Evolutionary conservation across 2,888 invertebrate genomes (phyloP).

Genomic region (Leptodirus hochenwartii): DNA sequence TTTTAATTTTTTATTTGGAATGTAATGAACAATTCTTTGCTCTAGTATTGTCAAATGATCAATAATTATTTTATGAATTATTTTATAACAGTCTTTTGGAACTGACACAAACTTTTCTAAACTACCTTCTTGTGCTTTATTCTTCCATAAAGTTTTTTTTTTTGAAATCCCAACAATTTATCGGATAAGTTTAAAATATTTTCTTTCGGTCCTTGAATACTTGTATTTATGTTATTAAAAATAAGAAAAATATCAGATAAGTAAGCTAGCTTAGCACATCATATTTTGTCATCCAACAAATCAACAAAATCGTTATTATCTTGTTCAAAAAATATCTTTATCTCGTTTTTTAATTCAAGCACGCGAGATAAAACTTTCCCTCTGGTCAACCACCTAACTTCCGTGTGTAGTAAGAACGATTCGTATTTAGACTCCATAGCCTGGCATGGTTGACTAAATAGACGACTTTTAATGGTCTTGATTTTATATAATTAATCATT

Average conservation of each 20-base stretch:
- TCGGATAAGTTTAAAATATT: no score
- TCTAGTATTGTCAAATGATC: conserved; percentile 2
- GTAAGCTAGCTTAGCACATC: conserved; percentile 1
- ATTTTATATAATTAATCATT: conserved; percentile 2
- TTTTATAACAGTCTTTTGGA: conserved; percentile 2
- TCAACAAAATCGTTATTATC: no score
- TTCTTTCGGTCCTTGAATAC: no score
- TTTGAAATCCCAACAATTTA: no score
- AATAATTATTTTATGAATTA: conserved; percentile 1
- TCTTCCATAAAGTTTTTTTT: neutral
- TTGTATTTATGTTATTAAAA: conserved; percentile 1
- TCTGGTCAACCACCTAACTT: conserved; percentile 1
- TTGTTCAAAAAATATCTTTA: conserved; percentile 1
- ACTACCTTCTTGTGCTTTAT: conserved; percentile 1
- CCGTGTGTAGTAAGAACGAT: conserved; percentile 1
- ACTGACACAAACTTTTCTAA: conserved; percentile 1
- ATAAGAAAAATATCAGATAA: conserved; percentile 2
- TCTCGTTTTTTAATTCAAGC: conserved; percentile 2
- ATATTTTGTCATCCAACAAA: no score
- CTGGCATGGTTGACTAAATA: conserved; percentile 2
- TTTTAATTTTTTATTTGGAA: neutral
- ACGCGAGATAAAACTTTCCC: no score
- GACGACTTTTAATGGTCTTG: conserved; percentile 1
- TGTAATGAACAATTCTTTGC: conserved; percentile 2
- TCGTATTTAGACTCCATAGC: neutral